These are phyloP conservation scores for Lutra lutra DNA, from an alignment of 2,797 vertebrate genomes.

Conservation along the genomic window DNA sequence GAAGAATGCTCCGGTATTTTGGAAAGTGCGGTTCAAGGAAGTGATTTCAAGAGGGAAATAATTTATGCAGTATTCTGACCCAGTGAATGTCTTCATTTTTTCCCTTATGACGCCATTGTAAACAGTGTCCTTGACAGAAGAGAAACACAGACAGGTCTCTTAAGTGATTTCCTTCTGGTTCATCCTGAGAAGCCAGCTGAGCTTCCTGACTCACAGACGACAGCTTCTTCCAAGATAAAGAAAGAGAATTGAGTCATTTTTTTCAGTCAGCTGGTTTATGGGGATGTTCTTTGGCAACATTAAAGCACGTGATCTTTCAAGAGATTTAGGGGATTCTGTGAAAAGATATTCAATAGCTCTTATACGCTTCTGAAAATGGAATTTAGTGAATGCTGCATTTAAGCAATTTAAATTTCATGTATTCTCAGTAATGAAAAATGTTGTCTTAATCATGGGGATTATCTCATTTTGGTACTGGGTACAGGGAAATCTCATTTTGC, in stretches of 20 bases:
- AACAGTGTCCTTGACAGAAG: slow-evolving; percentile 43
- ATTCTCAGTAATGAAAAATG: not conserved
- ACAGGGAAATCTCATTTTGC: not conserved
- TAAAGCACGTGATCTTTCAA: not conserved
- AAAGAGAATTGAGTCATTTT: slow-evolving; percentile 61
- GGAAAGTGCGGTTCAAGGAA: slow-evolving; percentile 23
- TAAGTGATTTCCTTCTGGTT: slow-evolving; percentile 40
- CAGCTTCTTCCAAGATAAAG: slow-evolving; percentile 44
- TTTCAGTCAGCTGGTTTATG: slow-evolving; percentile 14
- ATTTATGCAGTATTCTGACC: slow-evolving; percentile 3
- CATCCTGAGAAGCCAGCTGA: slow-evolving; percentile 5
- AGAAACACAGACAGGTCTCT: slow-evolving; percentile 29
- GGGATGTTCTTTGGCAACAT: not conserved
- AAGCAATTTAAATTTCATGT: not conserved
- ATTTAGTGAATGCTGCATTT: not conserved
- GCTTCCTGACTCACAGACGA: slow-evolving; percentile 58
- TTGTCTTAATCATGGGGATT: not conserved
- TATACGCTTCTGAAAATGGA: not conserved
- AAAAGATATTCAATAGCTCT: not conserved
- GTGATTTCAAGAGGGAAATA: slow-evolving; percentile 49
- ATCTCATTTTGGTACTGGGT: not conserved
- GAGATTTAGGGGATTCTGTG: not conserved
- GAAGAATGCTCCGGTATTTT: not conserved
- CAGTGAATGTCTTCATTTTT: not conserved
- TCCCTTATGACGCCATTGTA: not conserved